Conservation (phyloP, 2,113 vertebrate genomes). For the Cinclus cinclus region DNA sequence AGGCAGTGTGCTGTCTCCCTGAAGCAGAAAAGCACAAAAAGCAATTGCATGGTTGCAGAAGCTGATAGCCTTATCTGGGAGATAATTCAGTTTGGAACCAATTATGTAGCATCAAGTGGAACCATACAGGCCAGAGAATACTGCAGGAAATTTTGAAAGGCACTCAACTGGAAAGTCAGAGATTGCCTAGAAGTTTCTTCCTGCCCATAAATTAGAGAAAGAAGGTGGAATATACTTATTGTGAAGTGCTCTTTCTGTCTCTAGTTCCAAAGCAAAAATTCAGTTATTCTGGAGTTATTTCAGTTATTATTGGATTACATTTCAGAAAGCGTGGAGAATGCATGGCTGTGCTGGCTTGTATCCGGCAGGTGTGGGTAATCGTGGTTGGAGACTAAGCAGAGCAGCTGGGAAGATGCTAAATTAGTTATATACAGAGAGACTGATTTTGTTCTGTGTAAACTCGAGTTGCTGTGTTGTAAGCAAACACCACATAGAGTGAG, state of each 20-base stretch:
- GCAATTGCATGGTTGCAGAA: background rate
- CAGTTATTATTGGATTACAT: background rate
- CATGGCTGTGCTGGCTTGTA: background rate
- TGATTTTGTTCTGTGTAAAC: background rate
- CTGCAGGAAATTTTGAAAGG: background rate
- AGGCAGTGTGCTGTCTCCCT: background rate
- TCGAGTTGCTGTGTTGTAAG: background rate
- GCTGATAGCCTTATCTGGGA: background rate
- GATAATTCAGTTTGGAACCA: conserved; percentile 5
- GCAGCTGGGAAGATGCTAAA: background rate
- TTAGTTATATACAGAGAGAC: background rate
- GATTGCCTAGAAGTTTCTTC: background rate
- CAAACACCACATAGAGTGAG: background rate
- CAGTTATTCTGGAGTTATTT: background rate
- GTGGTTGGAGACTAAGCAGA: background rate
- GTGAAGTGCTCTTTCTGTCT: background rate
- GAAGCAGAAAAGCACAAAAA: background rate
- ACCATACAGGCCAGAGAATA: background rate
- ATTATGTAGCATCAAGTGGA: background rate
- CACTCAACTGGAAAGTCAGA: background rate
- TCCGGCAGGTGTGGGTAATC: background rate
- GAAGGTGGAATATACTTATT: background rate
- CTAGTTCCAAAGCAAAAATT: background rate
- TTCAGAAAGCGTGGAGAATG: background rate
- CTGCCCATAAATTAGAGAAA: background rate